Base-by-base conservation (phyloP, 2,888 invertebrate genomes). In the Julus scandinavius region DNA sequence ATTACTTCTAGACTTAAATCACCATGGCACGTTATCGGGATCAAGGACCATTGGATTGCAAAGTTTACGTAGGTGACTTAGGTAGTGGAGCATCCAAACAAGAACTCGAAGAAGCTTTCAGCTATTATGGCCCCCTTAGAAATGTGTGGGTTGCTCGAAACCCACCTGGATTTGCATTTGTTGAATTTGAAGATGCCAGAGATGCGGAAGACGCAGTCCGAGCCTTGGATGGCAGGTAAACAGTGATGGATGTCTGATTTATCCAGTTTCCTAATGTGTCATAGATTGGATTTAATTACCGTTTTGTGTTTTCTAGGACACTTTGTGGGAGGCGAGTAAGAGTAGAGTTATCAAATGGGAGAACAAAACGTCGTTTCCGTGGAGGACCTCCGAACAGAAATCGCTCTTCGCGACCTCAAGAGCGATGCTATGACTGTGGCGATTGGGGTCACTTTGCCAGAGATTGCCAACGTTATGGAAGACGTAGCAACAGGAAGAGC, bases 391-490 rank as follows among this genome's bases (percentile, higher is more conserved):
- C 89, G 91, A 91, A 29, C 91, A 91, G 92, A 88, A 91, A 88
- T n/a, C 93, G 95, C 87, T 96, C 97, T 38, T 96, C 97, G 91
- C 96, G 97, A 90, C 96, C 97, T 13, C 97, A 97, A 91, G 98
- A 98, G 93, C 95, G 97, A 89, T 98, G 98, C 93, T 98, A 98
- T 92, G 97, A 98, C 92, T 98, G 98, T 93, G 98, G 98, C 63
- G 97, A 97, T 91, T 94, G 97, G 90, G 98, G 98, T 11, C 98
- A 98, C 92, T 98, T 97, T 92, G 98, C 98, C 87, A 94, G 98
- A 90, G 97, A 98, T 92, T 98, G 98, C 92, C 89, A 90, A 41
- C 85, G 89, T 29, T 88, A 88, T 83, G 72, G 88, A 29, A 86
- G 89, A 17, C 80, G 88, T n/a, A 50, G 89, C 54, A 58, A 86